phyloP scores from a whole-genome alignment of 2,113 vertebrate genomes.

The Vimba vimba region DNA sequence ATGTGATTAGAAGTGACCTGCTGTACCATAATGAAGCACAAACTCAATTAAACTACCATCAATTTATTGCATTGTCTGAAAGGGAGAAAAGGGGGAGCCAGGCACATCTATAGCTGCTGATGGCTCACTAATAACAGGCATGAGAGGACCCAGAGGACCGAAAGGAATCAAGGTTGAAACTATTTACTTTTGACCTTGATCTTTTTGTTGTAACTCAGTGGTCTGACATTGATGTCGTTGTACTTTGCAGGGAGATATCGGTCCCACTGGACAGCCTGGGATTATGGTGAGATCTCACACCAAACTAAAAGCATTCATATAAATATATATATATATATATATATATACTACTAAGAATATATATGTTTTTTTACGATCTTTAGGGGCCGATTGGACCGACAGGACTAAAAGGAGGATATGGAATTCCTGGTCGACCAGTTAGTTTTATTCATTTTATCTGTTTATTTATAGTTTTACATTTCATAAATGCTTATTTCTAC shows the following conservation, averaged over 20 bases:
- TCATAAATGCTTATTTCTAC: slow-evolving; percentile 1
- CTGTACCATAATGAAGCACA: not conserved
- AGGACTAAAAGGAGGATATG: slow-evolving; percentile 91
- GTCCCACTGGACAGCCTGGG: slow-evolving; percentile 33
- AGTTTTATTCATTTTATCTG: slow-evolving; percentile 62
- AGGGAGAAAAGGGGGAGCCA: slow-evolving; percentile 94
- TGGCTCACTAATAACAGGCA: slow-evolving; percentile 74
- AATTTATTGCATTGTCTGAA: slow-evolving; percentile 2
- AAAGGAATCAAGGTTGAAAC: slow-evolving; percentile 74
- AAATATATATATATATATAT: not conserved
- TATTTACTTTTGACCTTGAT: not conserved
- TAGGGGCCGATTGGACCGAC: slow-evolving; percentile 86
- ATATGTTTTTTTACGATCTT: slow-evolving; percentile 34
- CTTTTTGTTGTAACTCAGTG: not conserved
- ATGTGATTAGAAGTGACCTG: not conserved
- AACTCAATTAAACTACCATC: not conserved
- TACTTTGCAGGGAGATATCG: slow-evolving; percentile 48
- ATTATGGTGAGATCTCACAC: slow-evolving; percentile 42
- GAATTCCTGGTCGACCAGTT: slow-evolving; percentile 89
- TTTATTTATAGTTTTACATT: not conserved
- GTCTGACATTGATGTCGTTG: not conserved
- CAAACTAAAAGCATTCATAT: not conserved
- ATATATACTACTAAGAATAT: not conserved
- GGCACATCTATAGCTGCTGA: slow-evolving; percentile 83
- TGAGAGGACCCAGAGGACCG: slow-evolving; percentile 79